phyloP scores from a whole-genome alignment of 2,888 invertebrate genomes.

The Metacarcinus magister region DNA sequence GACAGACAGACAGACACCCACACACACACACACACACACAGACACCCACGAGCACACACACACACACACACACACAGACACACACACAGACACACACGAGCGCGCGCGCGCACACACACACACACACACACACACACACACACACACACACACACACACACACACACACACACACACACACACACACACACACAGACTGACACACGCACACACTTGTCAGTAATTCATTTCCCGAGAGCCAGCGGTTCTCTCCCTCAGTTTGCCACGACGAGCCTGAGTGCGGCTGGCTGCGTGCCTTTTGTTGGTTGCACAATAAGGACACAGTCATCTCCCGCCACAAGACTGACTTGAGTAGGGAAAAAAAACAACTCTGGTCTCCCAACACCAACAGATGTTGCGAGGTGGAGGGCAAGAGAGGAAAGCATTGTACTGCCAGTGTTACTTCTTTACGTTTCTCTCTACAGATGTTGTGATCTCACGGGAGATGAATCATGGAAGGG shows the following conservation, averaged over 20 bases:
- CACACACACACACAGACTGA: constrained; percentile 10
- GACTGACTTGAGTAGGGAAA: neutral
- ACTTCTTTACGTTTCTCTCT: neutral
- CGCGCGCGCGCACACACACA: neutral
- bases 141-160: too few species aligned
- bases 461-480: neutral
- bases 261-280: neutral
- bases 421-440: neutral
- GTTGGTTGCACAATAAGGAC: neutral
- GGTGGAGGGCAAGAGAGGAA: neutral
- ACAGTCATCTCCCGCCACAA: neutral
- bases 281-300: neutral
- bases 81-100: neutral
- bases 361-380: neutral
- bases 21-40: neutral
- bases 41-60: too few species aligned
- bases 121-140: neutral
- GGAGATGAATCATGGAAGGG: neutral
- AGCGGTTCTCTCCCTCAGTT: neutral
- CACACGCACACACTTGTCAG: neutral
- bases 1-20: neutral
- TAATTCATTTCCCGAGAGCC: neutral
- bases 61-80: too few species aligned
- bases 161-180: constrained; percentile 10
- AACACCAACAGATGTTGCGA: neutral